Evolutionary conservation across 2,113 vertebrate species (phyloP).

Genomic region (Halichoerus grypus): DNA sequence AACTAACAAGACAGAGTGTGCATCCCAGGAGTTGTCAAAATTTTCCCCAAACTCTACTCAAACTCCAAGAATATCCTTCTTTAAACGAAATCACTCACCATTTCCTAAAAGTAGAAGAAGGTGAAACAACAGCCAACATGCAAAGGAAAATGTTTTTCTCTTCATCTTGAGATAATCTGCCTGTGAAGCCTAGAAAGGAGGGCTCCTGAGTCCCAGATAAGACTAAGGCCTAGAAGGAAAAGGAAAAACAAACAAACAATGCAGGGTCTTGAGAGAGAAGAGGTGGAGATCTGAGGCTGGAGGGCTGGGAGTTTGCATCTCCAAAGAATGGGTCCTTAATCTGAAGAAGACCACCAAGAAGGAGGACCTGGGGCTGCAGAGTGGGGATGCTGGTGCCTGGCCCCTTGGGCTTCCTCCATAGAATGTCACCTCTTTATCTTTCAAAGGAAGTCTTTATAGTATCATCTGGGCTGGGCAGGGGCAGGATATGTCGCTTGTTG

Average conservation of each 20-base stretch:
- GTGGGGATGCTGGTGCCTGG: neutral
- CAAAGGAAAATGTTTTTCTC: neutral
- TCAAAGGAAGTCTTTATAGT: constrained; percentile 14
- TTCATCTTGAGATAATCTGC: neutral
- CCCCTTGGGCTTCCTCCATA: neutral
- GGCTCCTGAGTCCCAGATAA: neutral
- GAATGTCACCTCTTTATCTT: neutral
- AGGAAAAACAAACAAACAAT: neutral
- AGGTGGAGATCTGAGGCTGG: neutral
- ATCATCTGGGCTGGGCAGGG: neutral
- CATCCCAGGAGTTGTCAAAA: neutral
- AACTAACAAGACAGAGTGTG: neutral
- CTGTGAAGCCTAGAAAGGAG: neutral
- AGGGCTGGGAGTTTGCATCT: neutral
- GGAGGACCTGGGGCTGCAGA: neutral
- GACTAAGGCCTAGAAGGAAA: neutral
- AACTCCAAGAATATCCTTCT: neutral
- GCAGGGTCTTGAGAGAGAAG: neutral
- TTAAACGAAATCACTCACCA: neutral
- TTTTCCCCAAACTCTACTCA: neutral
- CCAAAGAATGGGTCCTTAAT: neutral
- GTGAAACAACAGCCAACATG: neutral
- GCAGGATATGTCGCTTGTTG: neutral
- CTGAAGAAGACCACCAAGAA: neutral
- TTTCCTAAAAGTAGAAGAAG: constrained; percentile 42